Conservation (phyloP, 2,888 invertebrate species). For the Parapristionchus giblindavisi region DNA sequence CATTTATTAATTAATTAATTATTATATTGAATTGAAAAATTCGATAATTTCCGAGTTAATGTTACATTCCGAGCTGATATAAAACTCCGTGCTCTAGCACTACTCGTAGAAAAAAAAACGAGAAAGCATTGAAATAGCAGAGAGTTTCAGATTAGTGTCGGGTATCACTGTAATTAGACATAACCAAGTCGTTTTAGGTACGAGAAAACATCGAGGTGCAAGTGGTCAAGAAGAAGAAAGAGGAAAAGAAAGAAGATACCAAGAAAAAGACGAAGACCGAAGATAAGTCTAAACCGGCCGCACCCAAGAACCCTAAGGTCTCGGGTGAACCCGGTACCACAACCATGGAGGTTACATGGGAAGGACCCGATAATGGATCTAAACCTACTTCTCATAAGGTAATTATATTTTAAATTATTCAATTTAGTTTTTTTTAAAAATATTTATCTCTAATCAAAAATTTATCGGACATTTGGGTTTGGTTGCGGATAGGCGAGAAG, state of each 20-base stretch:
- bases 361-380: neutral
- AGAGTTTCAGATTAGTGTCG: too few species aligned
- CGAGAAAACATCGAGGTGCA: slow-evolving; percentile 35
- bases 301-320: slow-evolving; percentile 2
- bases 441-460: neutral
- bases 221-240: slow-evolving; percentile 42
- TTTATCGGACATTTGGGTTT: neutral
- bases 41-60: too few species aligned
- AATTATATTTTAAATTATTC: neutral
- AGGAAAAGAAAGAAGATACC: slow-evolving; percentile 41
- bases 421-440: neutral
- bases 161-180: too few species aligned
- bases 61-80: too few species aligned
- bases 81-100: too few species aligned
- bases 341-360: slow-evolving; percentile 18
- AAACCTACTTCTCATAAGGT: slow-evolving; percentile 5
- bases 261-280: slow-evolving; percentile 40
- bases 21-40: too few species aligned
- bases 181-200: too few species aligned
- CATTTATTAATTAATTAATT: too few species aligned
- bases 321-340: slow-evolving; percentile 7
- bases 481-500: neutral
- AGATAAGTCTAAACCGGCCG: neutral
- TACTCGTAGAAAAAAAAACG: too few species aligned
- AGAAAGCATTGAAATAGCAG: too few species aligned